Percentiles rank a stretch among this genome's conserved stretches.
Evolutionary conservation across 1,140 invertebrate genomes (phyloP).

Genomic region (Prorops nasuta): DNA sequence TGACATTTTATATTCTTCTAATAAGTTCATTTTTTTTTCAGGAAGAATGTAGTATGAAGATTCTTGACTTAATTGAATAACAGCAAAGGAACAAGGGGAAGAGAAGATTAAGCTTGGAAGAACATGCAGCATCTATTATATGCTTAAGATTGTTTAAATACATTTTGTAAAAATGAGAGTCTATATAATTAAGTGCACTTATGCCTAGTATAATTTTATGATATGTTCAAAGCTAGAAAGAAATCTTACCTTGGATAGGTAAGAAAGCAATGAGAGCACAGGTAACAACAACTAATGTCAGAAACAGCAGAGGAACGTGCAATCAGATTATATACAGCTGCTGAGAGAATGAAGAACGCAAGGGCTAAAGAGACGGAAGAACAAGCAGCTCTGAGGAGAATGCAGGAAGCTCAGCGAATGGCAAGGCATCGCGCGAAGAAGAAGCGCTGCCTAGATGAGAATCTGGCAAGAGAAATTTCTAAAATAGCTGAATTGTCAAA

Average conservation of each 20-base stretch:
- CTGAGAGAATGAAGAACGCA: constrained; percentile 52
- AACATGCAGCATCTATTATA: constrained; percentile 22
- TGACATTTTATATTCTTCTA: no score
- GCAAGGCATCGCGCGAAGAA: constrained; percentile 53
- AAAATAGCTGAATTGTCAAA: constrained; percentile 54
- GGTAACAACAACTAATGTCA: constrained; percentile 38
- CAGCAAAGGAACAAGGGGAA: no score
- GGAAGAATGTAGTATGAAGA: no score
- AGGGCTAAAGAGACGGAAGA: constrained; percentile 51
- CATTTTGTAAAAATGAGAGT: constrained; percentile 21
- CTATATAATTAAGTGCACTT: constrained; percentile 4
- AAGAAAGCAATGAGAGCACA: constrained; percentile 35
- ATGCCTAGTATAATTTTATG: constrained; percentile 4
- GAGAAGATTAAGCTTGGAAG: neutral
- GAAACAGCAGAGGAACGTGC: constrained; percentile 48
- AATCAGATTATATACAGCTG: constrained; percentile 39
- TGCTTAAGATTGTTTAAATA: constrained; percentile 1
- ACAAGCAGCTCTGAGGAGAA: constrained; percentile 49
- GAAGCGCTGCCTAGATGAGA: constrained; percentile 53
- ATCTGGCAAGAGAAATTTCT: constrained; percentile 51
- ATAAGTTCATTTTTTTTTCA: no score
- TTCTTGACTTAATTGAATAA: no score
- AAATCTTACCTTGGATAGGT: constrained; percentile 32
- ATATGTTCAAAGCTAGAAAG: constrained; percentile 23
- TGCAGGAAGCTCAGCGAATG: constrained; percentile 55